A percentile compares a stretch with the other conserved stretches of the same genome.
Evolutionary conservation across 2,113 vertebrate genomes (phyloP).

Genomic region (Forbesichthys papilliferus): DNA sequence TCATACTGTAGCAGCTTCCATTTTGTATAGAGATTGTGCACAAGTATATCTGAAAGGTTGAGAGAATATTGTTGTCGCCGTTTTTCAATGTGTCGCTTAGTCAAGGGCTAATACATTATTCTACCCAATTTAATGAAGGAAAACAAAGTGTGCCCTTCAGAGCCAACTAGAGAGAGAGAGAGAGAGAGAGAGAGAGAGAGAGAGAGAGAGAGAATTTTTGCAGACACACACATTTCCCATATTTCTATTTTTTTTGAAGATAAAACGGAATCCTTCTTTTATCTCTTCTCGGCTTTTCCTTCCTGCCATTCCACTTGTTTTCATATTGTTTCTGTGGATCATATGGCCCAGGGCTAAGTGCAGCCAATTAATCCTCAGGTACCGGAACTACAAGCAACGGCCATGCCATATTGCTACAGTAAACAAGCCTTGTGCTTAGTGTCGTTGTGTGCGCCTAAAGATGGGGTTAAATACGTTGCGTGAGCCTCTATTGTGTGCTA

Average conservation of each 20-base stretch:
- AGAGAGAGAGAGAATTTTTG: not conserved
- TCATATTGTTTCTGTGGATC: no score
- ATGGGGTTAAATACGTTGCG: slow-evolving; percentile 41
- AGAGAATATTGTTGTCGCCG: slow-evolving; percentile 18
- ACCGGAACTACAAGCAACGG: no score
- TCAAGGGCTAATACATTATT: slow-evolving; percentile 26
- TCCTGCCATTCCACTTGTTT: no score
- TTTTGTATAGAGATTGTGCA: slow-evolving; percentile 45
- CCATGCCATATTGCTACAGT: no score
- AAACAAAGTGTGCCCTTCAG: slow-evolving; percentile 34
- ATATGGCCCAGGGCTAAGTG: no score
- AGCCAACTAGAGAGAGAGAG: not conserved
- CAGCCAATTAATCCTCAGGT: no score
- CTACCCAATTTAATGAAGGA: slow-evolving; percentile 18
- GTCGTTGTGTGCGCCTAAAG: not conserved
- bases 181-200: not conserved
- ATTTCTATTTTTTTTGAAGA: no score
- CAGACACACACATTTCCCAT: not conserved
- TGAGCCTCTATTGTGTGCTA: slow-evolving; percentile 35
- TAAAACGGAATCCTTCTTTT: no score
- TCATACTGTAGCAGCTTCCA: slow-evolving; percentile 51
- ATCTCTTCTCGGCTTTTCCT: no score
- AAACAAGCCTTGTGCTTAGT: no score
- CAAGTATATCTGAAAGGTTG: slow-evolving; percentile 30
- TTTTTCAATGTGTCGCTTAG: slow-evolving; percentile 17